Evolutionary conservation across 2,113 vertebrate species (phyloP).

Genomic region (Arizona elegans): DNA sequence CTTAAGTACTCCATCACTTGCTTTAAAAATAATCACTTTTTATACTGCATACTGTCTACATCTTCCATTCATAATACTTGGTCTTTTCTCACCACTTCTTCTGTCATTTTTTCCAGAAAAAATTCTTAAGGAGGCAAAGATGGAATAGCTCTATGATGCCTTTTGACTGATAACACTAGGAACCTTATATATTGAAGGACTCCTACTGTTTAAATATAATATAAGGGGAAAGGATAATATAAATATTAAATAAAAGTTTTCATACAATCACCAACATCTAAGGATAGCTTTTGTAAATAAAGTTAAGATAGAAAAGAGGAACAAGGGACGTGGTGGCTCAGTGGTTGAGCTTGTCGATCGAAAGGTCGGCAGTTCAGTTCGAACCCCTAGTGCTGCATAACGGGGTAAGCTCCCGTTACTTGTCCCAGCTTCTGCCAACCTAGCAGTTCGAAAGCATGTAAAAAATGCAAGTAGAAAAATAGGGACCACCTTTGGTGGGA

Average conservation of each 20-base stretch:
- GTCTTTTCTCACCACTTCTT: background rate
- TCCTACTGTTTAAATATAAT: background rate
- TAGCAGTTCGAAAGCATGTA: too few species aligned
- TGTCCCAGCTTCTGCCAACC: too few species aligned
- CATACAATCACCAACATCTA: background rate
- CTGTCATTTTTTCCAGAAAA: background rate
- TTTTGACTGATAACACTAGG: background rate
- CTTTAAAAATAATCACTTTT: background rate
- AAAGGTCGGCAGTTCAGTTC: too few species aligned
- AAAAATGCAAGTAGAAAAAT: too few species aligned
- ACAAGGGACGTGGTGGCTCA: too few species aligned
- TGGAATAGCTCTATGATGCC: background rate
- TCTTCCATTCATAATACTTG: background rate
- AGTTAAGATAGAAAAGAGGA: background rate
- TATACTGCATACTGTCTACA: background rate
- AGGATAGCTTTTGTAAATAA: background rate
- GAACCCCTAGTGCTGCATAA: too few species aligned
- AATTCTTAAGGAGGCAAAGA: background rate
- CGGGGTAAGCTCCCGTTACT: too few species aligned
- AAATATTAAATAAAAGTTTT: background rate
- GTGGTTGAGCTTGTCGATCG: too few species aligned
- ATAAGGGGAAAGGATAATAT: background rate
- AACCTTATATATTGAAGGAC: background rate
- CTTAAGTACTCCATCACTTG: background rate
- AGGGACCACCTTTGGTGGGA: too few species aligned